These are phyloP conservation scores for Caenorhabditis sp. DNA, from an alignment of 2,888 invertebrate genomes.

Conservation along the genomic window DNA sequence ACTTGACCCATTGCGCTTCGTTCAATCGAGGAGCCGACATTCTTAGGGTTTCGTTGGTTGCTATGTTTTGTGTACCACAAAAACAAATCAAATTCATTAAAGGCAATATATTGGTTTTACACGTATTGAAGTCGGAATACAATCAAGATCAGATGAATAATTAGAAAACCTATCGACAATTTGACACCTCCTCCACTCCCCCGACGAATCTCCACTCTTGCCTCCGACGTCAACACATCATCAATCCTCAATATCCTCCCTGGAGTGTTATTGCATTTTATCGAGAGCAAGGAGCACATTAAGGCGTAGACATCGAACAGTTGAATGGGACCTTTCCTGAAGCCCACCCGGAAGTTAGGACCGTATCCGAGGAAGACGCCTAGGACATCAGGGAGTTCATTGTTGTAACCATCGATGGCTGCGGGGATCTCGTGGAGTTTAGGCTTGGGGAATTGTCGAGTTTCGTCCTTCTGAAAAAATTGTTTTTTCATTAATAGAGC, in stretches of 20 bases:
- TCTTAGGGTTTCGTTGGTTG: too few species aligned
- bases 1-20: too few species aligned
- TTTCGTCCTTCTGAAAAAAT: slow-evolving; percentile 39
- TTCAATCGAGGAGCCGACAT: too few species aligned
- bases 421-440: slow-evolving; percentile 34
- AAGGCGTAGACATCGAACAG: slow-evolving; percentile 55
- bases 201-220: slow-evolving; percentile 42
- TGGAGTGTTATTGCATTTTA: slow-evolving; percentile 50
- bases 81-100: background rate
- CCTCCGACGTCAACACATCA: slow-evolving; percentile 48
- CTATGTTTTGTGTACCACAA: too few species aligned
- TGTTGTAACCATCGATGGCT: slow-evolving; percentile 55
- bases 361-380: slow-evolving; percentile 58
- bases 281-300: slow-evolving; percentile 51
- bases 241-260: slow-evolving; percentile 49
- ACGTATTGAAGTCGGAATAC: slow-evolving; percentile 2
- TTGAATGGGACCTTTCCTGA: slow-evolving; percentile 46
- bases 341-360: slow-evolving; percentile 55
- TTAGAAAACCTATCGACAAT: background rate
- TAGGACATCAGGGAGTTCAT: slow-evolving; percentile 49
- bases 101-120: background rate
- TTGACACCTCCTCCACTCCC: background rate
- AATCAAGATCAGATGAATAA: slow-evolving; percentile 10
- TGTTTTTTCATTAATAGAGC: too few species aligned
- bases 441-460: slow-evolving; percentile 38